Percentiles rank a stretch among this genome's conserved stretches.
Conservation (phyloP, 2,888 invertebrate species). For the Tetropium fuscum region DNA sequence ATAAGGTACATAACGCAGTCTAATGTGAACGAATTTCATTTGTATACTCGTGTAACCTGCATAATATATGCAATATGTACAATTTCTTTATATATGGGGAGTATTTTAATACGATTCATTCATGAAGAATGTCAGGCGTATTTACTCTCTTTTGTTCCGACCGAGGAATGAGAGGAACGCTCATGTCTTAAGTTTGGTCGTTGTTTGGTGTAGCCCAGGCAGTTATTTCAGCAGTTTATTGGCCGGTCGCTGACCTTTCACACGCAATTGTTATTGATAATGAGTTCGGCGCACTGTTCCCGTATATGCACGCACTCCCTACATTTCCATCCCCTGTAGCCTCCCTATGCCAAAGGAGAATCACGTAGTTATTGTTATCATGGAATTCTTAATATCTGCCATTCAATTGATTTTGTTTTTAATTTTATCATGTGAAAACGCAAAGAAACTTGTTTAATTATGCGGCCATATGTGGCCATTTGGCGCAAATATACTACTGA, state of each 20-base stretch:
- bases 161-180: constrained; percentile 2
- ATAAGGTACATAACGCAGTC: too few relatives aligned
- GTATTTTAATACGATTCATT: too few relatives aligned
- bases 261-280: constrained; percentile 28
- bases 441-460: too few relatives aligned
- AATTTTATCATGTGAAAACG: too few relatives aligned
- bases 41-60: too few relatives aligned
- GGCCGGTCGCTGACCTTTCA: constrained; percentile 61
- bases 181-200: constrained; percentile 5
- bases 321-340: constrained; percentile 18
- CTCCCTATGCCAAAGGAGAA: background rate
- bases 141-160: constrained; percentile 2
- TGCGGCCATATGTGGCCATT: too few relatives aligned
- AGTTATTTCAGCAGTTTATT: constrained; percentile 59
- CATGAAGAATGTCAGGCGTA: background rate
- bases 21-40: too few relatives aligned
- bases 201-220: constrained; percentile 6
- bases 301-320: constrained; percentile 31
- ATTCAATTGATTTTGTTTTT: too few relatives aligned
- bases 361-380: background rate
- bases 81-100: too few relatives aligned
- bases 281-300: constrained; percentile 31
- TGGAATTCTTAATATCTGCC: too few relatives aligned
- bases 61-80: too few relatives aligned
- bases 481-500: too few relatives aligned